Conservation (phyloP, 2,113 vertebrate genomes). For the Balaeniceps rex region DNA sequence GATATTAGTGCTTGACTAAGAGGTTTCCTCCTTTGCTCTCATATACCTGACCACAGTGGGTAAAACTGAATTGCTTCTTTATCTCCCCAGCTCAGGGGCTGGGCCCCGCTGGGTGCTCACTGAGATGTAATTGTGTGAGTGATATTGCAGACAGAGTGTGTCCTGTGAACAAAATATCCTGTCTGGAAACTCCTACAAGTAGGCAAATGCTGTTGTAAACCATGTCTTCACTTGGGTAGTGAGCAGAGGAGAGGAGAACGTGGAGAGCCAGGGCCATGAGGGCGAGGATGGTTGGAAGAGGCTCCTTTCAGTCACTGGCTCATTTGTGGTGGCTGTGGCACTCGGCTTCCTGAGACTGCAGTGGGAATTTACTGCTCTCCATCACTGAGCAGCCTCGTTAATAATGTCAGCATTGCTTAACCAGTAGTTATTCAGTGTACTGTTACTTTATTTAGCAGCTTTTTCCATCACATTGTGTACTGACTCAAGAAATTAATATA, state of each 20-base stretch:
- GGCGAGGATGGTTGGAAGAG: neutral
- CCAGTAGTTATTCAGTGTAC: neutral
- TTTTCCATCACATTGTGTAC: neutral
- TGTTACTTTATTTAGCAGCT: neutral
- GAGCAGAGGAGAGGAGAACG: neutral
- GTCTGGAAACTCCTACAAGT: neutral
- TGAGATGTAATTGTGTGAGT: neutral
- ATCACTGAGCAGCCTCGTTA: neutral
- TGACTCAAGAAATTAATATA: neutral
- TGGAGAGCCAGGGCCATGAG: neutral
- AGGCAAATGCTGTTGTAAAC: neutral
- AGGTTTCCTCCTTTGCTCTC: neutral
- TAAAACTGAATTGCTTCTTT: neutral
- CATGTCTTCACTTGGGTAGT: neutral
- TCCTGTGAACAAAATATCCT: neutral
- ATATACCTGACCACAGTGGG: neutral
- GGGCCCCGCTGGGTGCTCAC: neutral
- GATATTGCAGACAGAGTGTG: neutral
- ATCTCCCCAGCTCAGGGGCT: neutral
- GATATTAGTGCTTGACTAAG: neutral
- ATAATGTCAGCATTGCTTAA: neutral
- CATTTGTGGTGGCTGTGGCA: neutral
- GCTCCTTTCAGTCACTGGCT: neutral
- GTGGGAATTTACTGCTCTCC: neutral
- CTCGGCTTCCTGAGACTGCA: accelerated